These are phyloP conservation scores for Calameuta idolon DNA, from an alignment of 2,888 invertebrate genomes.

Conservation along the genomic window DNA sequence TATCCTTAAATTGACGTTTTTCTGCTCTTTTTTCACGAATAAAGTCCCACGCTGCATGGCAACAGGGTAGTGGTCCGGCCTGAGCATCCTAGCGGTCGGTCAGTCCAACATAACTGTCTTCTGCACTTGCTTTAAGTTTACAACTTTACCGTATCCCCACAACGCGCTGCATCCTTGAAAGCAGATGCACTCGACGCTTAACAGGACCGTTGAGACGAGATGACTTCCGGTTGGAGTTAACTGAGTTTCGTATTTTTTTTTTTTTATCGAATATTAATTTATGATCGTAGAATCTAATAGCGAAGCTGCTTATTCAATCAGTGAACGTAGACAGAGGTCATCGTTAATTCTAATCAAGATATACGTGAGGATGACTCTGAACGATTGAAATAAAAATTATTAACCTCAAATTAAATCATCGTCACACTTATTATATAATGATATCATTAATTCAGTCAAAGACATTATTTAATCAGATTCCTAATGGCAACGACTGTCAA, in stretches of 20 bases:
- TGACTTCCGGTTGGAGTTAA: not conserved
- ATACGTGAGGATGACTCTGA: no score
- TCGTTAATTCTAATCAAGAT: no score
- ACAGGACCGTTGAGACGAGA: not conserved
- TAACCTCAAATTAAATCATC: no score
- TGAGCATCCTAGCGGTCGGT: constrained; percentile 52
- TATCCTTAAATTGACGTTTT: not conserved
- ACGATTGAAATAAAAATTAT: no score
- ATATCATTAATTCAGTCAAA: no score
- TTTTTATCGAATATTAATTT: not conserved
- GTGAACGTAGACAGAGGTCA: no score
- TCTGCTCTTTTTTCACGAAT: not conserved
- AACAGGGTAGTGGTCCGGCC: constrained; percentile 37
- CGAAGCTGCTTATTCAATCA: no score
- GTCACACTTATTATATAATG: no score
- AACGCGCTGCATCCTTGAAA: constrained; percentile 28
- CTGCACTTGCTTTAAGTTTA: constrained; percentile 35
- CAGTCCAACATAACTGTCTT: constrained; percentile 59
- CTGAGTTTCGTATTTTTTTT: not conserved
- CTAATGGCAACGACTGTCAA: no score
- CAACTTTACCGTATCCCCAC: constrained; percentile 35
- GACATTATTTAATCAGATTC: no score
- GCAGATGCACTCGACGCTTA: constrained; percentile 6
- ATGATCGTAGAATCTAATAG: no score
- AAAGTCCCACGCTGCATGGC: constrained; percentile 42